Conservation (phyloP, 37 sponge, comb jelly and placozoan species). For the Aplysina aerophoba region DNA sequence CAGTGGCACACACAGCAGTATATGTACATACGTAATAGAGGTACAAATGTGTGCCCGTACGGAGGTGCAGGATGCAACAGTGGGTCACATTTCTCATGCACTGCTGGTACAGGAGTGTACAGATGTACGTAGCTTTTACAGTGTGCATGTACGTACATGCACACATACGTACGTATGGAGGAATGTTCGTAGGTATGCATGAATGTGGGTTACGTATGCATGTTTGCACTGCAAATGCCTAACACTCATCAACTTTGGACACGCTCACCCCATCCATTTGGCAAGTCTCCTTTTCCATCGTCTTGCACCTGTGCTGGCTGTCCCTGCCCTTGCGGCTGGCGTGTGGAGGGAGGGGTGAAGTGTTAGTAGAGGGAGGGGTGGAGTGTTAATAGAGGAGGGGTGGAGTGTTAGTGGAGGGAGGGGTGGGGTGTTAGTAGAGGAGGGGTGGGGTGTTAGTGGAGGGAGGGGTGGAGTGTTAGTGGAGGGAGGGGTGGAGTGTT, state of each 20-base stretch:
- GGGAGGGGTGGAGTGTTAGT: too few relatives aligned
- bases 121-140: too few relatives aligned
- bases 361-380: background rate
- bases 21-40: too few relatives aligned
- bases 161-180: background rate
- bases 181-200: too few relatives aligned
- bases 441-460: background rate
- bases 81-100: too few relatives aligned
- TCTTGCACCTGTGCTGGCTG: conserved; percentile 16
- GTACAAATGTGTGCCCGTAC: too few relatives aligned
- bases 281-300: conserved; percentile 74
- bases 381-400: background rate
- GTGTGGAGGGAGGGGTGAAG: background rate
- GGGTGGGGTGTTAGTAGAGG: background rate
- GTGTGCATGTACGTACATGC: background rate
- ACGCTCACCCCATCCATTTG: conserved; percentile 79
- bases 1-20: too few relatives aligned
- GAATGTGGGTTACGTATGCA: too few relatives aligned
- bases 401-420: background rate
- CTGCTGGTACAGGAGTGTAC: too few relatives aligned
- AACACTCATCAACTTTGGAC: too few relatives aligned
- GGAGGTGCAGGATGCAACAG: too few relatives aligned
- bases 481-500: background rate
- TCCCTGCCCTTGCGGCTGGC: background rate
- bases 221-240: too few relatives aligned